Evolutionary conservation across 2,797 vertebrate species (phyloP).

Genomic region (Botia almorhae): DNA sequence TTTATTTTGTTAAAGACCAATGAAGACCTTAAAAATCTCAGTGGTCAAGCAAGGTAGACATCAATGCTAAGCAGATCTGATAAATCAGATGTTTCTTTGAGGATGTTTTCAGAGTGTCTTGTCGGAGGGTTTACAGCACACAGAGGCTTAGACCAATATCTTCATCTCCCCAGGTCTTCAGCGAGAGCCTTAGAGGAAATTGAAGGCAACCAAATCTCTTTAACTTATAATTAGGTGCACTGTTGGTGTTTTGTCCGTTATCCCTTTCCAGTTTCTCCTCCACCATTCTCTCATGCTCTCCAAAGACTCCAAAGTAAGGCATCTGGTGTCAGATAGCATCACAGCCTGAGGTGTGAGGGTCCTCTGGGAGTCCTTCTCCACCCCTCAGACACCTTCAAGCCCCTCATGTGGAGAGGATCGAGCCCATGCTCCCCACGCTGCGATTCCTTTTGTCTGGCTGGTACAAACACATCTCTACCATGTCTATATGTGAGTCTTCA

Average conservation of each 20-base stretch:
- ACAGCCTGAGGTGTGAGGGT: slow-evolving; percentile 5
- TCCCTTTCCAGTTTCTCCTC: slow-evolving; percentile 15
- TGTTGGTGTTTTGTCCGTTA: slow-evolving; percentile 25
- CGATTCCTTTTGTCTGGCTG: slow-evolving; percentile 51
- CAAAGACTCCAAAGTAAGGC: slow-evolving; percentile 43
- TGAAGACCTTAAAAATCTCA: slow-evolving; percentile 31
- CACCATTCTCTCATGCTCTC: slow-evolving; percentile 21
- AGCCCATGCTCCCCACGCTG: slow-evolving; percentile 15
- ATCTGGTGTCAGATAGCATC: slow-evolving; percentile 19
- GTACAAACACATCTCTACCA: slow-evolving; percentile 33
- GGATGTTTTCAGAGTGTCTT: slow-evolving; percentile 21
- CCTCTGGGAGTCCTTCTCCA: slow-evolving; percentile 25
- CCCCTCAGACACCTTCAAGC: slow-evolving; percentile 26
- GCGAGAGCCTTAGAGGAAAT: slow-evolving; percentile 34
- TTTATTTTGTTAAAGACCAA: slow-evolving; percentile 3
- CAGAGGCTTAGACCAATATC: slow-evolving; percentile 38
- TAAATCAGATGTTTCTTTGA: slow-evolving; percentile 46
- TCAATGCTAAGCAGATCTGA: slow-evolving; percentile 33
- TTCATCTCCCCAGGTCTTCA: slow-evolving; percentile 31
- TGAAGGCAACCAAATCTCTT: slow-evolving; percentile 30
- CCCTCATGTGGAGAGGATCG: slow-evolving; percentile 43
- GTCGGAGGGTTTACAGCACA: slow-evolving; percentile 10
- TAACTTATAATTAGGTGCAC: slow-evolving; percentile 16
- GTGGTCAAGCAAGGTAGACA: slow-evolving; percentile 16
- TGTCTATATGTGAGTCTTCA: slow-evolving; percentile 33